Percentiles rank a stretch among this genome's conserved stretches.
phyloP scores from a whole-genome alignment of 1,140 invertebrate species.

The Macrocentrus cingulum region DNA sequence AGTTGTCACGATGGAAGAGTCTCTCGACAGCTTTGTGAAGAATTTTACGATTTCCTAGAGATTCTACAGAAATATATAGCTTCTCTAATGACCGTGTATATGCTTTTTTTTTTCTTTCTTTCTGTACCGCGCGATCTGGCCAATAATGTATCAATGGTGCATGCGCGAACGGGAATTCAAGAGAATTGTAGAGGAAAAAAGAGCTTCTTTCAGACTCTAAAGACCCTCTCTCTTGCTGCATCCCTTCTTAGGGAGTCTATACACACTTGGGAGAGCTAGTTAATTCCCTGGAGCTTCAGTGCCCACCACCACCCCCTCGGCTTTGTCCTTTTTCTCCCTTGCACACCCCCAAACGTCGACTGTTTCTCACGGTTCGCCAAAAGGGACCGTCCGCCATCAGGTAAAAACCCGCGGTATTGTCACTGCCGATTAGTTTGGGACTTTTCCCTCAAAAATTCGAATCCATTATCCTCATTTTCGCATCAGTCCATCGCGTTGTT shows the following conservation, averaged over 20 bases:
- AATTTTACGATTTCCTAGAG: constrained; percentile 33
- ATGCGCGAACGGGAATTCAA: constrained; percentile 29
- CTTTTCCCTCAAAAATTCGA: constrained; percentile 39
- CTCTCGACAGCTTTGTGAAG: constrained; percentile 19
- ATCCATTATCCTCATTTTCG: constrained; percentile 41
- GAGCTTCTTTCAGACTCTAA: constrained; percentile 11
- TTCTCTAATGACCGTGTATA: constrained; percentile 26
- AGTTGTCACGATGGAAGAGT: constrained; percentile 27
- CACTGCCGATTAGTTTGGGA: constrained; percentile 38
- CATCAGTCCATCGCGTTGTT: constrained; percentile 22
- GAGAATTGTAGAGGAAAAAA: constrained; percentile 17
- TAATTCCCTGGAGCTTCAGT: constrained; percentile 30
- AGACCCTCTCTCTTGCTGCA: constrained; percentile 12
- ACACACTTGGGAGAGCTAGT: constrained; percentile 8
- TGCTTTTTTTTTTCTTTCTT: constrained; percentile 1
- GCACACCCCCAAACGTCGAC: constrained; percentile 26
- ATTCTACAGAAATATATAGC: background rate
- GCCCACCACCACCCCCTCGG: background rate
- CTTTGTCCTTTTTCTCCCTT: constrained; percentile 19
- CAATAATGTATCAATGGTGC: constrained; percentile 30
- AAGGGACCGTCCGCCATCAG: constrained; percentile 35
- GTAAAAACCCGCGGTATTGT: constrained; percentile 43
- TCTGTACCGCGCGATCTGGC: constrained; percentile 18
- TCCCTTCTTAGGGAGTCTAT: constrained; percentile 10
- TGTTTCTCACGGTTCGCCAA: constrained; percentile 47